Percentiles rank a stretch among this genome's conserved stretches.
These are phyloP conservation scores for Slavum lentiscoides DNA, from an alignment of 2,888 invertebrate species.

Conservation along the genomic window DNA sequence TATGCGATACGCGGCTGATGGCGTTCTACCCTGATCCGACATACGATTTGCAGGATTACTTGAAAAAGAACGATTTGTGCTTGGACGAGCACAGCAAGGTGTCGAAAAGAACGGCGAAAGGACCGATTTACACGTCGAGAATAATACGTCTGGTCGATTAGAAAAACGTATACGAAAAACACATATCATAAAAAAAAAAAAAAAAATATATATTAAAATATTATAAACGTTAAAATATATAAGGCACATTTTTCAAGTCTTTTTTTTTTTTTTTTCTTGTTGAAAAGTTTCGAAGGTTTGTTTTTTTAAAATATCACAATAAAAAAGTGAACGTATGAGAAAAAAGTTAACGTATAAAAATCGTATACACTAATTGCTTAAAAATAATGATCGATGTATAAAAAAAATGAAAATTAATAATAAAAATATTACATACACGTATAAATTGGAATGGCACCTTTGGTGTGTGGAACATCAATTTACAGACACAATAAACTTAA, in stretches of 20 bases:
- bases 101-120: constrained; percentile 24
- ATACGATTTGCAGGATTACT: constrained; percentile 29
- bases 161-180: neutral
- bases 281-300: neutral
- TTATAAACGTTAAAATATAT: constrained; percentile 2
- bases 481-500: constrained; percentile 24
- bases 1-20: neutral
- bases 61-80: constrained; percentile 24
- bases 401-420: neutral
- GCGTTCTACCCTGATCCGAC: no score
- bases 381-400: constrained; percentile 11
- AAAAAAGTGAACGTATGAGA: neutral
- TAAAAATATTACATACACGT: constrained; percentile 3
- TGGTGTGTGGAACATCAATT: neutral
- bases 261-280: neutral
- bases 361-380: neutral
- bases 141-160: constrained; percentile 4
- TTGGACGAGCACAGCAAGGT: neutral
- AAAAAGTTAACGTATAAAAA: constrained; percentile 1
- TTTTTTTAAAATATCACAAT: constrained; percentile 24
- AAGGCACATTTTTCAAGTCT: constrained; percentile 37
- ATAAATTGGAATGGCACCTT: constrained; percentile 13
- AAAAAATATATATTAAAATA: neutral
- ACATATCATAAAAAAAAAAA: neutral
- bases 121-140: constrained; percentile 28